Base-by-base conservation (phyloP, 2,888 invertebrate genomes). In the Frankliniella intonsa region DNA sequence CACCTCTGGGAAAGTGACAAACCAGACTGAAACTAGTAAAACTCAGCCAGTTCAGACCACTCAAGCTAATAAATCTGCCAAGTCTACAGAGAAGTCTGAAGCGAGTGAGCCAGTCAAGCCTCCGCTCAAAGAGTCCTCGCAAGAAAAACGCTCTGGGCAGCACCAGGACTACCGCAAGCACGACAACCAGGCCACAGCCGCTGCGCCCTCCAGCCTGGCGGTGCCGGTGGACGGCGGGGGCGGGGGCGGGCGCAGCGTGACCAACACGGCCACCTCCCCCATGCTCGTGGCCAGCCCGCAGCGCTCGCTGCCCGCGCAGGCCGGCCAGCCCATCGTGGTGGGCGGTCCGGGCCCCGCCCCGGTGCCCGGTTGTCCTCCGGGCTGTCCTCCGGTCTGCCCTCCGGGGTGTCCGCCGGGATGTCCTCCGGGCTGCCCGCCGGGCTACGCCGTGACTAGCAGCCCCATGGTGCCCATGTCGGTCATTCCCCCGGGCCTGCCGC, bases 221-320 rank as follows among this genome's bases (percentile, higher is more conserved):
- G n/a, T 69, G 69, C 69, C 69, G 12, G 55, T 14, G 12, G 62
- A 62, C 62, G 17, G 14, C 55, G 55, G 55, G 14, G 51, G 50
- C 83, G 14, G 51, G 10, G 7, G 55, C 55, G 17, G 55, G 25
- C 69, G 25, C 69, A 25, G 22, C 25, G 69, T 76, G 25, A 76
- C 69, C 25, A 76, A 22, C 83, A 49, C 25, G 80, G n/a, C 80
- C 83, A 27, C 81, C 76, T 80, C 81, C 83, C n/a, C 81, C 80
- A 80, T 81, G 80, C 62, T 55, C 65, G 25, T 50, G 50, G 51
- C 82, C 55, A 80, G 25, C 50, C 11, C 12, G 19, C 69, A 69
- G 50, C 79, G 27, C 80, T 17, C n/a, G 80, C 22, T 19, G 51
- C 62, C 79, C 22, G 8, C 55, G 10, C 81, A 17, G 69, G 81